Conservation (phyloP, 2,113 vertebrate genomes). For the Oncorhynchus nerka region DNA sequence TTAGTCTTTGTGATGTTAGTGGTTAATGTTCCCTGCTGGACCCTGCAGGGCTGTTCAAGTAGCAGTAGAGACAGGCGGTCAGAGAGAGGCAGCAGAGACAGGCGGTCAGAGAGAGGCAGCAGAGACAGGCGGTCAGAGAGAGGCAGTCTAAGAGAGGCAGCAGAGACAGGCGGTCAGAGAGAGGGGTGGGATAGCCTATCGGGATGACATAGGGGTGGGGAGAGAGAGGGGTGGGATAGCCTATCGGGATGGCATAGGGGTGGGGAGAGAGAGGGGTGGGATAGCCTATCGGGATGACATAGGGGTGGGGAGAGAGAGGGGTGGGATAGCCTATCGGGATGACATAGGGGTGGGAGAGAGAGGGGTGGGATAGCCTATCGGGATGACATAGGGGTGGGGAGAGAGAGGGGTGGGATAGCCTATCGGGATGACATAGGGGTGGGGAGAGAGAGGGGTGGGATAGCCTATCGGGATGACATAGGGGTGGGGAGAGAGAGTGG, state of each 20-base stretch:
- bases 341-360: not conserved
- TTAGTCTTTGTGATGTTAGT: constrained; percentile 21
- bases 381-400: not conserved
- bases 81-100: too few species aligned
- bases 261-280: not conserved
- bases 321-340: not conserved
- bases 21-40: constrained; percentile 24
- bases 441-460: not conserved
- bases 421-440: not conserved
- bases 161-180: too few species aligned
- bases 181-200: not conserved
- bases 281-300: not conserved
- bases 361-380: not conserved
- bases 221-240: too few species aligned
- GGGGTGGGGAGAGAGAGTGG: not conserved
- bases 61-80: constrained; percentile 17
- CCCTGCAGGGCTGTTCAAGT: constrained; percentile 31
- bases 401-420: not conserved
- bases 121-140: too few species aligned
- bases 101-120: too few species aligned
- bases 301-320: not conserved
- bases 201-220: not conserved
- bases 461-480: not conserved
- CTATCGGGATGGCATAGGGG: not conserved
- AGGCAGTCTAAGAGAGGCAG: too few species aligned